phyloP scores from a whole-genome alignment of 2,113 vertebrate genomes.

The Theristicus caerulescens region DNA sequence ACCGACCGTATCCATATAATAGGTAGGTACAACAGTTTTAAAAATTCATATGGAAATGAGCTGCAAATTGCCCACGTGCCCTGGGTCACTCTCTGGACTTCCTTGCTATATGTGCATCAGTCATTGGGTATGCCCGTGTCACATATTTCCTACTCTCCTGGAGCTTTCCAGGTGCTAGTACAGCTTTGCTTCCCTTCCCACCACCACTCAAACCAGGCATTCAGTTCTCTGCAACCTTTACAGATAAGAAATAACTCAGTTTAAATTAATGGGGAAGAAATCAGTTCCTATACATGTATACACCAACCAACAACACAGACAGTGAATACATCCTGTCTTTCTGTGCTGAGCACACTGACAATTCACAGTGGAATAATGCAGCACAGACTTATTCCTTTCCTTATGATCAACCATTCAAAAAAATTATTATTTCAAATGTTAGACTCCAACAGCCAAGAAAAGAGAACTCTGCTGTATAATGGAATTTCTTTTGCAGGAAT shows the following conservation, averaged over 20 bases:
- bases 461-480: background rate
- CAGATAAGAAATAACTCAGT: background rate
- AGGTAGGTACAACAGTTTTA: background rate
- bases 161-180: background rate
- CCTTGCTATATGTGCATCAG: fast-evolving
- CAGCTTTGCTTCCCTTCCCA: background rate
- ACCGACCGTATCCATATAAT: background rate
- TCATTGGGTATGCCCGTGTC: too few relatives aligned
- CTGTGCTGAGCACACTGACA: background rate
- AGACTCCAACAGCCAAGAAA: background rate
- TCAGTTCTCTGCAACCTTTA: background rate
- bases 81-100: background rate
- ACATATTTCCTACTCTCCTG: background rate
- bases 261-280: background rate
- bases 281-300: background rate
- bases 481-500: background rate
- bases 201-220: background rate
- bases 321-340: background rate
- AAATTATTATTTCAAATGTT: background rate
- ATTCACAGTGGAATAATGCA: background rate
- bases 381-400: background rate
- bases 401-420: background rate
- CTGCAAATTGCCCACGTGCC: fast-evolving
- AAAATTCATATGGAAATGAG: background rate
- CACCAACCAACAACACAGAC: background rate